Conservation (phyloP, 2,797 vertebrate genomes). For the Mallotus villosus region DNA sequence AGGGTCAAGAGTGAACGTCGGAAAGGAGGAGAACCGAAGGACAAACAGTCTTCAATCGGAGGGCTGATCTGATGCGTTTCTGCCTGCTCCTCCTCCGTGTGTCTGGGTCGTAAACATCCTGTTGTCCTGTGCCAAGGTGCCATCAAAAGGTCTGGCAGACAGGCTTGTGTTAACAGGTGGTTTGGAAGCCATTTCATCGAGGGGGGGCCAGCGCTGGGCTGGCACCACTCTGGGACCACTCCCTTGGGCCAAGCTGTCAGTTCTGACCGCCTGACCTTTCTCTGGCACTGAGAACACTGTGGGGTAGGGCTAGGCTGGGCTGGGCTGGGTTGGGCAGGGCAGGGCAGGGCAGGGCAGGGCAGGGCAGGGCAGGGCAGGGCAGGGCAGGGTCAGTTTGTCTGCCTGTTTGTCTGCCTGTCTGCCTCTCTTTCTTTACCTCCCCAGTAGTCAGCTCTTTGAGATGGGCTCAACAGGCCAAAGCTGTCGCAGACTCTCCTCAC, state of each 20-base stretch:
- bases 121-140: slow-evolving; percentile 20
- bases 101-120: slow-evolving; percentile 25
- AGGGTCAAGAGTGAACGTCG: neutral
- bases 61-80: neutral
- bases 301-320: neutral
- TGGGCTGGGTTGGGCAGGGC: neutral
- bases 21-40: neutral
- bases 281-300: slow-evolving; percentile 6
- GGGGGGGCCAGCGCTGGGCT: neutral
- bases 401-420: neutral
- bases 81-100: neutral
- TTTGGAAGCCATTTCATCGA: slow-evolving; percentile 16
- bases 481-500: neutral
- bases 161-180: slow-evolving; percentile 33
- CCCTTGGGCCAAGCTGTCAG: neutral
- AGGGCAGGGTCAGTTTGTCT: neutral
- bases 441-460: neutral
- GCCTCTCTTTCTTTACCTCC: neutral
- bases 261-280: neutral
- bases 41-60: neutral
- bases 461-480: neutral
- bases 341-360: neutral
- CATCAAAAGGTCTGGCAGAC: slow-evolving; percentile 33
- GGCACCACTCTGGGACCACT: neutral
- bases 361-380: neutral